These are phyloP conservation scores for Cnemophilus loriae DNA, from an alignment of 2,113 vertebrate genomes.

Conservation along the genomic window DNA sequence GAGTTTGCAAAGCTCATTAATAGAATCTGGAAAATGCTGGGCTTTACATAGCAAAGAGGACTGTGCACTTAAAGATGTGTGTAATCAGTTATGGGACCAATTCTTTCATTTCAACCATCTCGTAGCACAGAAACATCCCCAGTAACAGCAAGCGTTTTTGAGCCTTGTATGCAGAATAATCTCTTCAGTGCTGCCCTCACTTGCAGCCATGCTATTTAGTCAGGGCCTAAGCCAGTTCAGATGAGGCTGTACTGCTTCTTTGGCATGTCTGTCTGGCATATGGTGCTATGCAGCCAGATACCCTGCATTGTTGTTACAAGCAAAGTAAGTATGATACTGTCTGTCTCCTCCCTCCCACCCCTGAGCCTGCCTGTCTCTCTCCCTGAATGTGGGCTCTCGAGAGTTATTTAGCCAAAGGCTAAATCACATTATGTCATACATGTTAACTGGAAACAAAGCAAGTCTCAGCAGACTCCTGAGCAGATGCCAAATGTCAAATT, in stretches of 20 bases:
- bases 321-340: not conserved
- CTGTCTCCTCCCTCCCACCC: not conserved
- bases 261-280: not conserved
- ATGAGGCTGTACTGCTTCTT: not conserved
- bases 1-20: not conserved
- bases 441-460: conserved; percentile 17
- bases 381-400: not conserved
- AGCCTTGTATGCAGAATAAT: not conserved
- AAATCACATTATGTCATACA: not conserved
- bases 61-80: not conserved
- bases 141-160: not conserved
- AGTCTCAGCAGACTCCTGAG: conserved; percentile 20
- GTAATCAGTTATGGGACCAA: not conserved
- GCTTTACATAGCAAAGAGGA: not conserved
- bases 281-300: not conserved
- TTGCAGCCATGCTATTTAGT: not conserved
- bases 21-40: not conserved
- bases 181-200: not conserved
- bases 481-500: conserved; percentile 48
- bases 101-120: not conserved
- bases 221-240: not conserved
- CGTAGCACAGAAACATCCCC: not conserved
- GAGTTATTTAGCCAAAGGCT: not conserved
- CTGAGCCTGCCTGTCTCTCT: not conserved
- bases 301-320: not conserved